These are phyloP conservation scores for Drosophila meridiana DNA, from an alignment of 2,888 invertebrate species.

Conservation along the genomic window DNA sequence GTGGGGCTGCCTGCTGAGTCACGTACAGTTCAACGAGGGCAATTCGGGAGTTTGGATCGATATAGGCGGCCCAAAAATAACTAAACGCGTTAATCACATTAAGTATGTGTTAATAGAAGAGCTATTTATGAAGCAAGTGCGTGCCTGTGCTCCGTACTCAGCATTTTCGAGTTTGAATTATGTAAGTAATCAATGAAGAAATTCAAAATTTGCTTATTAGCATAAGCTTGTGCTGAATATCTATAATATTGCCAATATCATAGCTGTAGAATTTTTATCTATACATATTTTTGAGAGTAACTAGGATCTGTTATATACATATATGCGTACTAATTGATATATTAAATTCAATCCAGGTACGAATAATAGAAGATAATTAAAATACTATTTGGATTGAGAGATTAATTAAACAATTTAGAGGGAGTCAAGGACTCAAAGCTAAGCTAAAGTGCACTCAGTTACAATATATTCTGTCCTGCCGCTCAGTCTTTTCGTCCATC, in stretches of 20 bases:
- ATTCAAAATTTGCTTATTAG: background rate
- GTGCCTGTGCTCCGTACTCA: background rate
- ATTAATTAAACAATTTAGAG: too few species aligned
- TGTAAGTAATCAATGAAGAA: background rate
- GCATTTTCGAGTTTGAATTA: background rate
- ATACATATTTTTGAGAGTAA: too few species aligned
- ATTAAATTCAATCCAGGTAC: too few species aligned
- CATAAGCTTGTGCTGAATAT: background rate
- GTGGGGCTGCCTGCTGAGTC: conserved; percentile 30
- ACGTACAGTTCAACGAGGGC: conserved; percentile 21
- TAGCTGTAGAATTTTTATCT: too few species aligned
- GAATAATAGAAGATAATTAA: too few species aligned
- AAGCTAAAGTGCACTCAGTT: too few species aligned
- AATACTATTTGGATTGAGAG: too few species aligned
- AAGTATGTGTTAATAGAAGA: background rate
- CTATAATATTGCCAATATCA: background rate
- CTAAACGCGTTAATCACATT: background rate
- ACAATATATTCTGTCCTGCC: too few species aligned
- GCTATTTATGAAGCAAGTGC: background rate
- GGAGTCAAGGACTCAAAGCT: too few species aligned
- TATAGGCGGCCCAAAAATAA: conserved; percentile 25
- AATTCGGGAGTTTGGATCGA: conserved; percentile 45
- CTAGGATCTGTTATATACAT: too few species aligned
- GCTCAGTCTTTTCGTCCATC: too few species aligned
- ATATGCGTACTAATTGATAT: too few species aligned